Evolutionary conservation across 2,888 invertebrate genomes (phyloP).

Genomic region (Cataglyphis albicans): DNA sequence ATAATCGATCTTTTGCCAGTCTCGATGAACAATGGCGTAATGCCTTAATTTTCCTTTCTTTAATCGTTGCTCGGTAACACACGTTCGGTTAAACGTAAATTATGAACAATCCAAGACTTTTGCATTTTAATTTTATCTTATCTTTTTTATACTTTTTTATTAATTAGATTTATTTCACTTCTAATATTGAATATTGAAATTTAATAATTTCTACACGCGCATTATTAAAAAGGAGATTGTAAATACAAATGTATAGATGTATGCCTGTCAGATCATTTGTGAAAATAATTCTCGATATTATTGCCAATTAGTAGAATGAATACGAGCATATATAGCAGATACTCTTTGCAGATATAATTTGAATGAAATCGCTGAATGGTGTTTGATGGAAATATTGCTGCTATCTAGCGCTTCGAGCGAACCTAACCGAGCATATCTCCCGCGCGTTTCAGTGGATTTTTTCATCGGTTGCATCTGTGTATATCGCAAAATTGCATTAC

Average conservation of each 20-base stretch:
- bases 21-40: neutral
- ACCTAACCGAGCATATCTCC: slow-evolving; percentile 31
- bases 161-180: neutral
- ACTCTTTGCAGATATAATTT: slow-evolving; percentile 38
- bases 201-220: neutral
- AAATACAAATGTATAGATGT: neutral
- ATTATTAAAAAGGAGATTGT: neutral
- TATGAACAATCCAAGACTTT: neutral
- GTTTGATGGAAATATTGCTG: neutral
- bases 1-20: slow-evolving; percentile 41
- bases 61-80: neutral
- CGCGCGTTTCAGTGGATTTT: slow-evolving; percentile 36
- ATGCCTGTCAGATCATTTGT: neutral
- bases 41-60: neutral
- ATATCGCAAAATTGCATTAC: slow-evolving; percentile 40
- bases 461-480: slow-evolving; percentile 30
- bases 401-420: neutral
- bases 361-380: slow-evolving; percentile 26
- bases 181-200: neutral
- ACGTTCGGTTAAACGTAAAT: neutral
- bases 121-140: neutral
- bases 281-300: slow-evolving; percentile 1
- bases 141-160: neutral
- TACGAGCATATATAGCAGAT: neutral
- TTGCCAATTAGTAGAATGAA: neutral